Evolutionary conservation across 2,888 invertebrate species (phyloP), one percentile per base, ranked within the genome.

Genomic region (Stictocephala bisonia): DNA sequence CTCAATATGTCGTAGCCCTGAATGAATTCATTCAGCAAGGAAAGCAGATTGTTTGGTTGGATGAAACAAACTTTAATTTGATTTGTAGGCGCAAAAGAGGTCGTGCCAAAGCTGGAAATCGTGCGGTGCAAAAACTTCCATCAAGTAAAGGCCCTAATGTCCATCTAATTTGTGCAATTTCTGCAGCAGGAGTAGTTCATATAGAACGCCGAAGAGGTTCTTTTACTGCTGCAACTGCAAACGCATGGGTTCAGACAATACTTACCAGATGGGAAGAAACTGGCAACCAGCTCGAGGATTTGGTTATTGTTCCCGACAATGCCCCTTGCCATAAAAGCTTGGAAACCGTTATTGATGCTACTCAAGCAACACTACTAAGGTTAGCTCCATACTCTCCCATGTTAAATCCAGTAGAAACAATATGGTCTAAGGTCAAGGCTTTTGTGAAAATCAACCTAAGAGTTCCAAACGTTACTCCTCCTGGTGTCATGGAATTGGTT

Each of bases 331-430:
- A 60, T 11, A 60, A 20, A 22, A 13, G 40, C 13, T 11, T 60
- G 31, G 31, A 60, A 9, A 31, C 31, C 18, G n/a, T n/a, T n/a
- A 29, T 60, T 18, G 66, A 71, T 2, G n/a, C 9, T 13, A 64
- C 44, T 1, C 41, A n/a, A 40, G 75, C 68, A 26, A 74, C 74
- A 64, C 56, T 76, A 18, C 71, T 76, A 22, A 27, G 75, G 31
- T 64, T 76, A 44, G 72, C 72, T 27, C 76, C 73, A 56, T 74
- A 74, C 29, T 74, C 72, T n/a, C 73, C 74, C 1, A 64, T 71
- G 58, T 35, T 69, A 26, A 56, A 72, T 31, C 66, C 68, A 0
- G 53, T 70, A 53, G 50, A 72, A 6, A 44, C 15, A 0, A 74
- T 75, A 1, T 77, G 50, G 75, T 76, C 69, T 18, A 56, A 60